A percentile compares a stretch with the other conserved stretches of the same genome.
phyloP scores from a whole-genome alignment of 2,888 invertebrate genomes.

The Cordilura impudica region DNA sequence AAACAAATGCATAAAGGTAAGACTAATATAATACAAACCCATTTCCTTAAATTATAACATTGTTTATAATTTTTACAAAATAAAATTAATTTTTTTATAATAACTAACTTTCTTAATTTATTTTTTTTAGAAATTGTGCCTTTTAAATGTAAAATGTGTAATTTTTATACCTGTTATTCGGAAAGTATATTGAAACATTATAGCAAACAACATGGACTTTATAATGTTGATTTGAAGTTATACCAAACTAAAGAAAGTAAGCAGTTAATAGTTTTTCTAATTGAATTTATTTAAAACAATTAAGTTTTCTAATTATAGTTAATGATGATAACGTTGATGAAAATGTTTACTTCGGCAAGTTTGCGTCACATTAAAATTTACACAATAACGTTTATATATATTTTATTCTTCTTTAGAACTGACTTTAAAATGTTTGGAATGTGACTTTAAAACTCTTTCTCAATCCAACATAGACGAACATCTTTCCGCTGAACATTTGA shows the following conservation, averaged over 20 bases:
- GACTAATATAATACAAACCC: not conserved
- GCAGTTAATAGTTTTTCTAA: not conserved
- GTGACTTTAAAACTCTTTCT: slow-evolving; percentile 26
- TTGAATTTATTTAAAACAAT: not conserved
- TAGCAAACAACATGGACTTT: slow-evolving; percentile 46
- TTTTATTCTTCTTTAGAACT: slow-evolving; percentile 21
- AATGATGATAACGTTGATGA: no score
- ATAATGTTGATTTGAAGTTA: slow-evolving; percentile 39
- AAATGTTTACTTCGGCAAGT: slow-evolving; percentile 46
- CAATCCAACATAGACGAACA: slow-evolving; percentile 68
- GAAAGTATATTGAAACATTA: slow-evolving; percentile 63
- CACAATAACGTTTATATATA: not conserved
- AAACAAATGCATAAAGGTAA: slow-evolving; percentile 47
- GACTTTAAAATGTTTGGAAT: slow-evolving; percentile 42
- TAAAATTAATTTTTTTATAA: not conserved
- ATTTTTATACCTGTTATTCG: slow-evolving; percentile 54
- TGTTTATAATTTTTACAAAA: no score
- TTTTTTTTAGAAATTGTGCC: slow-evolving; percentile 55
- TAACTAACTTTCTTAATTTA: not conserved
- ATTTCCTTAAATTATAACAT: not conserved
- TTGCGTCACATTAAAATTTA: not conserved
- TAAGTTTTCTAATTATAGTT: no score
- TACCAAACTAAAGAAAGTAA: slow-evolving; percentile 50
- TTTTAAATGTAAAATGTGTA: slow-evolving; percentile 60
- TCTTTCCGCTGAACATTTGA: slow-evolving; percentile 67